Evolutionary conservation across 2,797 vertebrate species (phyloP).

Genomic region (Darevskia mixta): DNA sequence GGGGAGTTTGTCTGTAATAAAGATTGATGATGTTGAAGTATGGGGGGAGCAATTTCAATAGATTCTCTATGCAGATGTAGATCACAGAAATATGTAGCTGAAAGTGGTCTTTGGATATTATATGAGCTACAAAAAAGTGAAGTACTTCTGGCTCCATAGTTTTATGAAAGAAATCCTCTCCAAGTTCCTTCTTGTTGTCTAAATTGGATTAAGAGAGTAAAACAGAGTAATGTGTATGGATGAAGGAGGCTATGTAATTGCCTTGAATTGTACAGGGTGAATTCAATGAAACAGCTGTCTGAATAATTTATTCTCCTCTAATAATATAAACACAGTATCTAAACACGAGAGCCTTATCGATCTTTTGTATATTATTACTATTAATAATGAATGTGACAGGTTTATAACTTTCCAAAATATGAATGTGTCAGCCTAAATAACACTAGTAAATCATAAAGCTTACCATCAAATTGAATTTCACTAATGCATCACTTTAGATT

Average conservation of each 20-base stretch:
- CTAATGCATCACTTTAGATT: slow-evolving; percentile 65
- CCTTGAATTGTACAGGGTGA: slow-evolving; percentile 45
- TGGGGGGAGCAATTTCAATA: too few species aligned
- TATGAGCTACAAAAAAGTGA: not conserved
- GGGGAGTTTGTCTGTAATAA: too few species aligned
- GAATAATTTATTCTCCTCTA: slow-evolving; percentile 65
- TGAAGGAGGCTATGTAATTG: slow-evolving; percentile 26
- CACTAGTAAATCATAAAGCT: slow-evolving; percentile 37
- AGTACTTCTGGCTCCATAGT: not conserved
- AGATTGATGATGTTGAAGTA: too few species aligned
- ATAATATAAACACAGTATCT: slow-evolving; percentile 58
- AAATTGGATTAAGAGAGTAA: slow-evolving; percentile 22
- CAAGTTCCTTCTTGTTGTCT: slow-evolving; percentile 4
- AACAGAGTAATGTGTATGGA: not conserved
- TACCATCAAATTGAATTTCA: slow-evolving; percentile 57
- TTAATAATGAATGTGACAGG: slow-evolving; percentile 70
- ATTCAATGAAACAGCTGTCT: slow-evolving; percentile 43
- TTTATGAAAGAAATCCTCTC: not conserved
- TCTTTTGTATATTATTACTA: slow-evolving; percentile 60
- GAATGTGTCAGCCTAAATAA: slow-evolving; percentile 57
- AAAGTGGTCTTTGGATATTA: not conserved
- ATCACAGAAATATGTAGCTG: not conserved
- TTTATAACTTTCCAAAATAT: slow-evolving; percentile 68
- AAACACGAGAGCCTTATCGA: slow-evolving; percentile 66
- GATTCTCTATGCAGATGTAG: not conserved